These are phyloP conservation scores for Hedya salicella DNA, from an alignment of 2,888 invertebrate genomes.

Conservation along the genomic window DNA sequence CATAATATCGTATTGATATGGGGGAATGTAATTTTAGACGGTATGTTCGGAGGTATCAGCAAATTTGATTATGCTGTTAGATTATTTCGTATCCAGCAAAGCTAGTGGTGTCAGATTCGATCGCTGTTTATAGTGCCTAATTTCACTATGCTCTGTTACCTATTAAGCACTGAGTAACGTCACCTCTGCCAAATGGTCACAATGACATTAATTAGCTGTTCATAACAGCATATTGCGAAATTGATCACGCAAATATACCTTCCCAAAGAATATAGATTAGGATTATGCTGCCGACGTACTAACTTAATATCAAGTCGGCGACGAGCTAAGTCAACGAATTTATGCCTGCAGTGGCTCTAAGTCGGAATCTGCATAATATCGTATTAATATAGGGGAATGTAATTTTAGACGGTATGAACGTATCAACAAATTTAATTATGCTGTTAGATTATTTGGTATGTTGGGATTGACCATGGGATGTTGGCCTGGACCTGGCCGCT, in stretches of 20 bases:
- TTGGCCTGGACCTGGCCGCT: no score
- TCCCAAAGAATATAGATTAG: slow-evolving; percentile 31
- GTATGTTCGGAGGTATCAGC: not conserved
- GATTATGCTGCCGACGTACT: slow-evolving; percentile 26
- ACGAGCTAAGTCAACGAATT: slow-evolving; percentile 38
- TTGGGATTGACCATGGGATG: no score
- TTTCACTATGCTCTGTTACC: no score
- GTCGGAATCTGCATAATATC: slow-evolving; percentile 61
- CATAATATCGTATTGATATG: slow-evolving; percentile 65
- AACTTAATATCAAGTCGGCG: slow-evolving; percentile 37
- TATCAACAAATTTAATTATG: not conserved
- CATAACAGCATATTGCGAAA: no score
- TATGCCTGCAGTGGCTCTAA: slow-evolving; percentile 19
- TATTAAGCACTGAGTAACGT: no score
- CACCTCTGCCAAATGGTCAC: no score
- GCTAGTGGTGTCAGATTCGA: no score
- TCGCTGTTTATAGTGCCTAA: no score
- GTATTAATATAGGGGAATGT: slow-evolving; percentile 54
- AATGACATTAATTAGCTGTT: no score
- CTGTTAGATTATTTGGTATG: no score
- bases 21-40: slow-evolving; percentile 12
- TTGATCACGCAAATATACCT: slow-evolving; percentile 9
- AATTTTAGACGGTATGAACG: not conserved
- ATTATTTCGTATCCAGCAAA: no score
- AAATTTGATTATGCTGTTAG: not conserved